phyloP scores from a whole-genome alignment of 2,113 vertebrate genomes.

The Clarias macrocephalus region DNA sequence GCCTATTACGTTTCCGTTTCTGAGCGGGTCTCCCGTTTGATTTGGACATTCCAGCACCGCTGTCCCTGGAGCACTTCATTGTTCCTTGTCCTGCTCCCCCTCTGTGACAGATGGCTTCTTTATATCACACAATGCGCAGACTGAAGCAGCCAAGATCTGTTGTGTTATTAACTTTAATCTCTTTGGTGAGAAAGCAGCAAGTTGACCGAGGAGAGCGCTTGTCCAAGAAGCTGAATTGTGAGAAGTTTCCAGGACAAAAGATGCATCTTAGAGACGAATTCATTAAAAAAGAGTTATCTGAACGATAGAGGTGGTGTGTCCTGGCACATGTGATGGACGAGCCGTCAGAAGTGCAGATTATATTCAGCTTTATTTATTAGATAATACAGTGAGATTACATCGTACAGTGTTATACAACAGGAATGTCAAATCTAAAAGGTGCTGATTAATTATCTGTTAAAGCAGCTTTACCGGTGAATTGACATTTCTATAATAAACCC shows the following conservation, averaged over 20 bases:
- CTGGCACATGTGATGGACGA: neutral
- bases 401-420: neutral
- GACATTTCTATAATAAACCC: neutral
- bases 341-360: neutral
- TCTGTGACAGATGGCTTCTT: slow-evolving; percentile 29
- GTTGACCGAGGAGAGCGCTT: neutral
- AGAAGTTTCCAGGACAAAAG: neutral
- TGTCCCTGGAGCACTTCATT: slow-evolving; percentile 30
- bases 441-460: neutral
- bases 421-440: neutral
- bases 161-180: slow-evolving; percentile 1
- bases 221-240: neutral
- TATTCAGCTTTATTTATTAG: too few species aligned
- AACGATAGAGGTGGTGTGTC: neutral
- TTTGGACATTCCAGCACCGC: slow-evolving; percentile 21
- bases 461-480: neutral
- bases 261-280: neutral
- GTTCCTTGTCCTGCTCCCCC: neutral
- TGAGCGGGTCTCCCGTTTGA: neutral
- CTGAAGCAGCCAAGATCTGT: slow-evolving; percentile 18
- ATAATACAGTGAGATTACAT: neutral
- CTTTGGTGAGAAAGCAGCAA: neutral
- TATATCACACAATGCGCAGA: slow-evolving; percentile 13
- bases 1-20: neutral
- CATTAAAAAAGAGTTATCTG: neutral